phyloP scores from a whole-genome alignment of 2,113 vertebrate genomes.

The Urocynchramus pylzowi region DNA sequence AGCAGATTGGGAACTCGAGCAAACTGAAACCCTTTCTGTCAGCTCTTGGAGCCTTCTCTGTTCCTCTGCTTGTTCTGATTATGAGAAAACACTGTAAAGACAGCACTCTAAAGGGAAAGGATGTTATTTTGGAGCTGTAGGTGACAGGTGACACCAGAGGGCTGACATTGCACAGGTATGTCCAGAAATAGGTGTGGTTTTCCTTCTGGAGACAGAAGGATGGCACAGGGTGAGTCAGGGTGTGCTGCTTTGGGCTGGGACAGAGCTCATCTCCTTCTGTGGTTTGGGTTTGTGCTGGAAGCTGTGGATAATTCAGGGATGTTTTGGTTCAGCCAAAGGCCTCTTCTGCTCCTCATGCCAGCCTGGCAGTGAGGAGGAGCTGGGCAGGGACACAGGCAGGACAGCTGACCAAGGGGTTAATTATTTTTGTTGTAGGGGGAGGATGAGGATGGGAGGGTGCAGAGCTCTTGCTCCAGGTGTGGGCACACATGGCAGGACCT shows the following conservation, averaged over 20 bases:
- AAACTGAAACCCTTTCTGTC: neutral
- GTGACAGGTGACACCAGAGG: neutral
- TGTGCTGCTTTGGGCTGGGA: neutral
- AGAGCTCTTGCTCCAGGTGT: neutral
- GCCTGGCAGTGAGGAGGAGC: neutral
- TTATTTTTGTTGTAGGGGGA: neutral
- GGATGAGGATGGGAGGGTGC: neutral
- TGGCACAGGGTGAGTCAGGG: too few species aligned
- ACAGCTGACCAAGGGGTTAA: neutral
- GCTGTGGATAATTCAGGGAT: neutral
- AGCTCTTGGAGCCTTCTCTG: fast-evolving
- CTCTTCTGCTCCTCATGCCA: neutral
- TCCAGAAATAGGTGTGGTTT: neutral
- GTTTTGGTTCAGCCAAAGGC: neutral
- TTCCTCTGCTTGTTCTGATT: neutral
- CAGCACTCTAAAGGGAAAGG: fast-evolving
- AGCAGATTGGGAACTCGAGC: neutral
- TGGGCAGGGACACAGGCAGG: neutral
- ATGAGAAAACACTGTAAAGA: neutral
- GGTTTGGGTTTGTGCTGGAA: neutral
- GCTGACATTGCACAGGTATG: neutral
- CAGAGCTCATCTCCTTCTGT: neutral
- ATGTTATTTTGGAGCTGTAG: neutral
- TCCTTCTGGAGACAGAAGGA: neutral
- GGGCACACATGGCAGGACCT: neutral